Evolutionary conservation across 2,888 invertebrate species (phyloP).

Genomic region (Melieria picta): DNA sequence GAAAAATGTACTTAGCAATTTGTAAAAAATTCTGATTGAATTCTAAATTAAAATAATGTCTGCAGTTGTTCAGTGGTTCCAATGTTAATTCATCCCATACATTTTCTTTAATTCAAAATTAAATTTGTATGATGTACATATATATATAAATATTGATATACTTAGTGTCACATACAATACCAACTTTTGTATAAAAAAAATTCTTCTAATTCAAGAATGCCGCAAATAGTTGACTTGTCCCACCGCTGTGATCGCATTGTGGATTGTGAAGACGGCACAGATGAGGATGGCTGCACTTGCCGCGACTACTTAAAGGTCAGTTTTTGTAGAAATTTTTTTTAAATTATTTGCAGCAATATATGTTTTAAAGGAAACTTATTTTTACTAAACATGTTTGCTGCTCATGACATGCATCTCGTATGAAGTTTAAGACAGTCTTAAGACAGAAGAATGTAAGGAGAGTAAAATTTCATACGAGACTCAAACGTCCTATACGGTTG

Average conservation of each 20-base stretch:
- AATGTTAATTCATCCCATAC: too few relatives aligned
- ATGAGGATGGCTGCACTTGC: conserved; percentile 79
- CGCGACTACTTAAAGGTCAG: conserved; percentile 71
- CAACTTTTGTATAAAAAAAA: not conserved
- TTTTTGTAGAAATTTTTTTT: not conserved
- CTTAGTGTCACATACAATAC: not conserved
- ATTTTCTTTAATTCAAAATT: too few relatives aligned
- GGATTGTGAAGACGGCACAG: conserved; percentile 86
- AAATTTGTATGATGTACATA: not conserved
- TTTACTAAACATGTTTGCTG: not conserved
- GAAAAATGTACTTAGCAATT: too few relatives aligned
- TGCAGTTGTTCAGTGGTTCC: too few relatives aligned
- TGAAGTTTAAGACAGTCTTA: not conserved
- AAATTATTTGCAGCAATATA: not conserved
- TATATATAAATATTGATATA: too few relatives aligned
- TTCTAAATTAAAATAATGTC: too few relatives aligned
- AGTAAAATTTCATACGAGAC: too few relatives aligned
- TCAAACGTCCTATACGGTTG: too few relatives aligned
- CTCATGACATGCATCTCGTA: not conserved
- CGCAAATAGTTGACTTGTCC: conserved; percentile 71
- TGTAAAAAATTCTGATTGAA: too few relatives aligned
- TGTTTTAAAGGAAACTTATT: not conserved
- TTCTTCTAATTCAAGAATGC: conserved; percentile 68
- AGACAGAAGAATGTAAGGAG: not conserved
- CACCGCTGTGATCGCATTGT: conserved; percentile 75